Conservation (phyloP, 1,140 invertebrate genomes). For the Hylaeus anthracinus region DNA sequence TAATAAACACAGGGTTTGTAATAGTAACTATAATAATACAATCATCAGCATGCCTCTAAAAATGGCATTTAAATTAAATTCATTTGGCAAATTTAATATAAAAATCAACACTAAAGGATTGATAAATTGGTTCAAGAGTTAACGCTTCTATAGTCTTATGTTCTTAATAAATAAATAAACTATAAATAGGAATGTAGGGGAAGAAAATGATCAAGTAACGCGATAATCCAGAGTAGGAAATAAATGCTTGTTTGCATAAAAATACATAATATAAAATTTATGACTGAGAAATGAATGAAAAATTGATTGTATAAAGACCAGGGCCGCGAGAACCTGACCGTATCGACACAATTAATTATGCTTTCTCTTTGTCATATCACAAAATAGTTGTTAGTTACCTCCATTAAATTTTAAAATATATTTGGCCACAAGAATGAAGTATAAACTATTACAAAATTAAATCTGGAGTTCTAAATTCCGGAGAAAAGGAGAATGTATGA, state of each 20-base stretch:
- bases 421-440: background rate
- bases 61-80: slow-evolving; percentile 31
- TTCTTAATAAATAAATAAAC: slow-evolving; percentile 67
- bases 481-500: background rate
- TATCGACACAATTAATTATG: slow-evolving; percentile 34
- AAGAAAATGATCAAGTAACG: slow-evolving; percentile 54
- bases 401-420: background rate
- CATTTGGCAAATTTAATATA: slow-evolving; percentile 31
- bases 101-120: slow-evolving; percentile 18
- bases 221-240: slow-evolving; percentile 35
- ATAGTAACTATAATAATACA: slow-evolving; percentile 47
- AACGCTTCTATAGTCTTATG: slow-evolving; percentile 57
- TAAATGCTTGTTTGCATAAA: slow-evolving; percentile 45
- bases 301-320: slow-evolving; percentile 27
- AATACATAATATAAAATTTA: slow-evolving; percentile 36
- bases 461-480: background rate
- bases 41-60: slow-evolving; percentile 50
- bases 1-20: slow-evolving; percentile 44
- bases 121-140: slow-evolving; percentile 9
- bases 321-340: slow-evolving; percentile 20
- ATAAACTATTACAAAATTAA: background rate
- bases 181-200: slow-evolving; percentile 69
- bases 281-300: slow-evolving; percentile 19
- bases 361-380: slow-evolving; percentile 42
- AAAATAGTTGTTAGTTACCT: background rate